phyloP scores from a whole-genome alignment of 2,797 vertebrate genomes.

The Cynodonichthys magdalenae region DNA sequence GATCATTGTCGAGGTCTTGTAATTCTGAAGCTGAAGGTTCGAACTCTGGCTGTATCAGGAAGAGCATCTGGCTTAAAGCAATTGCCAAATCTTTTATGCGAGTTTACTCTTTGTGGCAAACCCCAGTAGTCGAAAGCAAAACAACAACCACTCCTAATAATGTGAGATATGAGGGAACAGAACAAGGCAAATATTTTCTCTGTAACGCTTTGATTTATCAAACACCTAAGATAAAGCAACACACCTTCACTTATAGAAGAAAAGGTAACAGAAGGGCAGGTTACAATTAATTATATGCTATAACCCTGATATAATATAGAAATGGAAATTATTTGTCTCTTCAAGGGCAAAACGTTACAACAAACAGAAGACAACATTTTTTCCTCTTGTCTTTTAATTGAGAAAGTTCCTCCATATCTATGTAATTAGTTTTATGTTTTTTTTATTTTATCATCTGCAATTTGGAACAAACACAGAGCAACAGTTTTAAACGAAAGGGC shows the following conservation, averaged over 20 bases:
- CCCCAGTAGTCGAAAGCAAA: too few species aligned
- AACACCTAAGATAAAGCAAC: background rate
- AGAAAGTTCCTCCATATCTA: background rate
- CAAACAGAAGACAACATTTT: background rate
- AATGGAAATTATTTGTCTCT: background rate
- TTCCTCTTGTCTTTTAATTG: background rate
- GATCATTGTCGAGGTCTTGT: too few species aligned
- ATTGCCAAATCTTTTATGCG: too few species aligned
- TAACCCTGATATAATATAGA: background rate
- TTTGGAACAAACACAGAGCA: background rate
- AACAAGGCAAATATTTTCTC: slow-evolving; percentile 14
- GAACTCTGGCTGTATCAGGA: too few species aligned
- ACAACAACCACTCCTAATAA: background rate
- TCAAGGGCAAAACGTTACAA: slow-evolving; percentile 7
- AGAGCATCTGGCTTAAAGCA: too few species aligned
- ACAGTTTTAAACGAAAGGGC: background rate
- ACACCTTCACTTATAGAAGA: background rate
- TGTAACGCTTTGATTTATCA: background rate
- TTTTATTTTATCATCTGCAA: background rate
- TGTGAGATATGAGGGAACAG: slow-evolving; percentile 27
- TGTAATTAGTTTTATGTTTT: background rate
- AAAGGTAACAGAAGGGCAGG: background rate
- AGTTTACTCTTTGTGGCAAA: too few species aligned
- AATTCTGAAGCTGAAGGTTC: too few species aligned
- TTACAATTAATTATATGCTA: background rate